Conservation (phyloP, 2,888 invertebrate genomes). For the Scaptomyza cyrtandrae region DNA sequence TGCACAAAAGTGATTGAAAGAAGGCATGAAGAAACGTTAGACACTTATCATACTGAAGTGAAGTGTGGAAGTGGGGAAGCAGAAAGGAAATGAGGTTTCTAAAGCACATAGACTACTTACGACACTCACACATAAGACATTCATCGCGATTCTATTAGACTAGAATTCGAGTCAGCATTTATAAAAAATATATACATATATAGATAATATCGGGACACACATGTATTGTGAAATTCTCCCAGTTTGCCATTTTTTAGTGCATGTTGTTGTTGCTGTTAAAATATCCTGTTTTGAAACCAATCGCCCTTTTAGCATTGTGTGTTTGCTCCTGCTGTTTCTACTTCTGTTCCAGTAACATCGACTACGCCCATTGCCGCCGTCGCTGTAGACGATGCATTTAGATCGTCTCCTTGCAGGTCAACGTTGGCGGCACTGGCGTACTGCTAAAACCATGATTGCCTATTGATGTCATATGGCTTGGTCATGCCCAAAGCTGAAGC, state of each 20-base stretch:
- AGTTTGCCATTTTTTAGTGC: conserved; percentile 11
- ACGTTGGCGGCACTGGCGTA: conserved; percentile 80
- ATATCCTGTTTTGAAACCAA: conserved; percentile 52
- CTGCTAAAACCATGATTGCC: conserved; percentile 89
- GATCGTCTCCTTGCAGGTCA: conserved; percentile 75
- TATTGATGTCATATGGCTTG: conserved; percentile 90
- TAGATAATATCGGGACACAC: conserved; percentile 31
- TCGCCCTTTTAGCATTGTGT: conserved; percentile 28
- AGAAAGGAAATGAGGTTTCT: no score
- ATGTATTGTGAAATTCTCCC: conserved; percentile 11
- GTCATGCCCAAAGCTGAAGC: conserved; percentile 87
- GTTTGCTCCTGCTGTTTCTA: conserved; percentile 16
- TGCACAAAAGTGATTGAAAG: conserved; percentile 26
- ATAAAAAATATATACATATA: conserved; percentile 15
- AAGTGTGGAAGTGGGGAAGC: neutral
- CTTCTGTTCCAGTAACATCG: conserved; percentile 16
- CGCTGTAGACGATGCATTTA: conserved; percentile 56
- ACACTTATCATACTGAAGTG: no score
- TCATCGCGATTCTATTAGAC: conserved; percentile 35
- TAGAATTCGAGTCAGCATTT: conserved; percentile 69
- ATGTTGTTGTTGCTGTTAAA: conserved; percentile 12
- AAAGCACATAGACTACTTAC: conserved; percentile 37
- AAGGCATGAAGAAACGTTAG: conserved; percentile 8
- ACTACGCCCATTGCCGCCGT: conserved; percentile 33
- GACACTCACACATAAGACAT: conserved; percentile 22